Evolutionary conservation across 2,113 vertebrate genomes (phyloP).

Genomic region (human): GRCh38 chr20:61856501-61857000

Average conservation of each 20-base stretch:
- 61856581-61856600: background rate
- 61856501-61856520: background rate
- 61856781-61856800: background rate
- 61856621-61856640: background rate
- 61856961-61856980: background rate
- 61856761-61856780: fast-evolving
- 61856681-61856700: fast-evolving
- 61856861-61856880: too few relatives aligned
- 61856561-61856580: fast-evolving
- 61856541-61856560: fast-evolving
- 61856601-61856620: background rate
- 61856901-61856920: background rate
- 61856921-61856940: background rate
- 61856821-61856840: background rate
- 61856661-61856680: background rate
- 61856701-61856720: background rate
- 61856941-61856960: fast-evolving
- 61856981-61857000: background rate
- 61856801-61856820: too few relatives aligned
- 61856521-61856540: fast-evolving
- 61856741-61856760: fast-evolving
- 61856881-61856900: background rate
- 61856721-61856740: too few relatives aligned
- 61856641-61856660: background rate
- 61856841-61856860: background rate